Base-by-base conservation (phyloP, 2,888 invertebrate genomes). In the Drosophila atripex region DNA sequence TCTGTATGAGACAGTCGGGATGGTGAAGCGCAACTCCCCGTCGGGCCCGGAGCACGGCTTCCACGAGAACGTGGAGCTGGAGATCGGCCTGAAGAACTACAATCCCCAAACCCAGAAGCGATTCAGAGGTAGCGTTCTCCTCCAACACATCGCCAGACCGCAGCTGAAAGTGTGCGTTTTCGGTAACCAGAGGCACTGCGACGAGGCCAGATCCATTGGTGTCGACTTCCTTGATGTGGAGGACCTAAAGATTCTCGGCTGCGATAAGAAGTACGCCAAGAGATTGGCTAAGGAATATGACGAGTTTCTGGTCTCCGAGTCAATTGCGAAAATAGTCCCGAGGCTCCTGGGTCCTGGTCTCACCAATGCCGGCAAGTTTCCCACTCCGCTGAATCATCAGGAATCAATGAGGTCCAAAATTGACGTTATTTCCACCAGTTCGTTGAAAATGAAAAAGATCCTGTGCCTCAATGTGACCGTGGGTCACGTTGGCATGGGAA, bases 21-120 rank as follows among this genome's bases (percentile, higher is more conserved):
- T 93, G 3, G 94, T 98, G 4, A 92, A 99, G 60, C 94, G 95
- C 73, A 85, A 94, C 70, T 95, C 98, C 92, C 39, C 18, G 9
- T 41, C 18, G 16, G 39, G 35, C n/a, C n/a, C 7, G n/a, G 98
- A 98, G 92, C 95, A 98, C 89, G 96, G 96, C 86, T 99, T 99
- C 92, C 93, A 97, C 90, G 99, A 99, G 92, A 98, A 99, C 0
- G 97, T 99, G 35, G 99, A 99, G 93, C 94, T 99, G 60, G 99
- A 99, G 93, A 98, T 99, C 89, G 98, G 98, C 90, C 93, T 99
- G 93, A 99, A 99, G 95, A 99, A 99, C 93, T 99, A 99, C 94
- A 99, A 99, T 93, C 99, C 99, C 78, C 98, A 99, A 92, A 99
- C 99, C 96, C 99, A 99, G 94, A 99, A 99, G 94, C 99, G 99